Conservation (phyloP, 2,113 vertebrate genomes). For the Sceloporus tristichus region DNA sequence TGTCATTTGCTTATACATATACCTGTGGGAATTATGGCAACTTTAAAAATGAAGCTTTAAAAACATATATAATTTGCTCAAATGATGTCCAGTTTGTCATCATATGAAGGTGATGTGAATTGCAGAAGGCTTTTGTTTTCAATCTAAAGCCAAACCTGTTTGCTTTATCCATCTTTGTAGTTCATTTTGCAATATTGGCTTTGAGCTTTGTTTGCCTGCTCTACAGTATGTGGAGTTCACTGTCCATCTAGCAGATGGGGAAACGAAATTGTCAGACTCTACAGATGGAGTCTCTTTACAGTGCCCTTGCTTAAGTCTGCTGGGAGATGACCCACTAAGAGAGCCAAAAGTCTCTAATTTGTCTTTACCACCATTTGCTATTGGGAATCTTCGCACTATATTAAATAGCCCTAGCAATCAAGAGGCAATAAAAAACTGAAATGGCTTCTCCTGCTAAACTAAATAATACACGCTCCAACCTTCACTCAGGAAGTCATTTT, state of each 20-base stretch:
- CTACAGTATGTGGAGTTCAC: conserved; percentile 59
- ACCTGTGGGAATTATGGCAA: not conserved
- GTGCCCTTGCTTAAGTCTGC: conserved; percentile 69
- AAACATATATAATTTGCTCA: not conserved
- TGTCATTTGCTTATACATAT: not conserved
- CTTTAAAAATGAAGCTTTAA: not conserved
- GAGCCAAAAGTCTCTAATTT: conserved; percentile 69
- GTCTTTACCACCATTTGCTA: conserved; percentile 60
- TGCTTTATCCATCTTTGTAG: conserved; percentile 25
- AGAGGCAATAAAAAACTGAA: not conserved
- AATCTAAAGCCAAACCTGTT: not conserved
- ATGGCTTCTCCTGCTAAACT: conserved; percentile 15
- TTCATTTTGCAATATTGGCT: conserved; percentile 67
- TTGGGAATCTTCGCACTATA: conserved; percentile 54
- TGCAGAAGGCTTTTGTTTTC: conserved; percentile 14
- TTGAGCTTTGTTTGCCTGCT: conserved; percentile 38
- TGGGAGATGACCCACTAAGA: conserved; percentile 71
- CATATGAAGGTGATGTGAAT: not conserved
- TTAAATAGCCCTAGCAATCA: not conserved
- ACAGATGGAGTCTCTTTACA: conserved; percentile 73
- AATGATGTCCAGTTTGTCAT: conserved; percentile 16
- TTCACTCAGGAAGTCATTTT: conserved; percentile 30
- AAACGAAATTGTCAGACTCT: conserved; percentile 56
- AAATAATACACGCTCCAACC: conserved; percentile 25
- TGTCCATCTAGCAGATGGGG: conserved; percentile 77